Conservation (phyloP, 2,797 vertebrate species). For the Acanthurus leucopareius region DNA sequence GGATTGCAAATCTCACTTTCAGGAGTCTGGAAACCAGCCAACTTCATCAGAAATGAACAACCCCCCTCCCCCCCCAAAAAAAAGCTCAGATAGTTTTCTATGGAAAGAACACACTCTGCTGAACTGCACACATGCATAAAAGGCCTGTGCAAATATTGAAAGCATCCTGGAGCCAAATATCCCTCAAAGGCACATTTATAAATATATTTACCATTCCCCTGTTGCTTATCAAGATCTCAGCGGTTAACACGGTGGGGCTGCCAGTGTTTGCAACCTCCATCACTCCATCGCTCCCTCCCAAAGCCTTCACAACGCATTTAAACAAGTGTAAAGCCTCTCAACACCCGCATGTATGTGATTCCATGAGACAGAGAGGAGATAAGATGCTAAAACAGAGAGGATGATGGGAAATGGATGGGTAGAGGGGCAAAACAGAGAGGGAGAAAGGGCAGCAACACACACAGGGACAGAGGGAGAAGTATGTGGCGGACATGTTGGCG, state of each 20-base stretch:
- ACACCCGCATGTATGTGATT: conserved; percentile 11
- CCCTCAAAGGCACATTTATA: conserved; percentile 55
- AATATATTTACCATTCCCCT: conserved; percentile 31
- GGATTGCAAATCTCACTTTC: conserved; percentile 74
- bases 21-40: conserved; percentile 77
- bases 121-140: conserved; percentile 63
- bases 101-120: conserved; percentile 56
- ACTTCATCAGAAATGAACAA: conserved; percentile 76
- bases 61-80: too few relatives aligned
- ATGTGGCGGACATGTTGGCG: conserved; percentile 84
- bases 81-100: conserved; percentile 51
- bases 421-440: not conserved
- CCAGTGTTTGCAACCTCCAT: not conserved
- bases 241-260: conserved; percentile 51
- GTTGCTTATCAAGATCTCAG: conserved; percentile 63
- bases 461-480: conserved; percentile 54
- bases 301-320: conserved; percentile 13
- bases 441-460: conserved; percentile 15
- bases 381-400: not conserved
- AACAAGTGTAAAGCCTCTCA: conserved; percentile 5
- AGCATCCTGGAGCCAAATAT: conserved; percentile 66
- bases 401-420: not conserved
- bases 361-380: not conserved
- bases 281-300: not conserved
- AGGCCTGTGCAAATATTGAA: conserved; percentile 73